Percentiles rank a stretch among this genome's conserved stretches.
These are phyloP conservation scores for Drosophila bocki DNA, from an alignment of 1,140 invertebrate species.

Conservation along the genomic window DNA sequence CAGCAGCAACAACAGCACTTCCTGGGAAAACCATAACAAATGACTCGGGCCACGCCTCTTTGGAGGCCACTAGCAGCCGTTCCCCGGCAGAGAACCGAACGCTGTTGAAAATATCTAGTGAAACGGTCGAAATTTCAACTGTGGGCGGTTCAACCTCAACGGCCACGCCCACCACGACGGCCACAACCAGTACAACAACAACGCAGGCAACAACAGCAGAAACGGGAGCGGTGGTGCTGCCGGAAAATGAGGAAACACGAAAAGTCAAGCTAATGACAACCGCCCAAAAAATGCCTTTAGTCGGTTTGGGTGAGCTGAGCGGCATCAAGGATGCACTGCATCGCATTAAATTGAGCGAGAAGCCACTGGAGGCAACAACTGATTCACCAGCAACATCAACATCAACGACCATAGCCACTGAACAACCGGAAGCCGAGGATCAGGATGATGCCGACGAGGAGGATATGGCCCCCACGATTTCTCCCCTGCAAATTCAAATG, in stretches of 20 bases:
- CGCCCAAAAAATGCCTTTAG: conserved; percentile 33
- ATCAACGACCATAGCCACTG: conserved; percentile 6
- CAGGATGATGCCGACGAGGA: conserved; percentile 13
- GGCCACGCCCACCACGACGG: conserved; percentile 74
- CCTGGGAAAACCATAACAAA: conserved; percentile 54
- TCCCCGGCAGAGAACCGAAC: conserved; percentile 38
- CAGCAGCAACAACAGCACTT: conserved; percentile 2
- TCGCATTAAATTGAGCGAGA: conserved; percentile 61
- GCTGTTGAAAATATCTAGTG: conserved; percentile 24
- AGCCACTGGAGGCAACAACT: conserved; percentile 9
- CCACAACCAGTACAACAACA: conserved; percentile 69
- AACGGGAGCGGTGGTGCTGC: not conserved
- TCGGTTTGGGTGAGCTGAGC: conserved; percentile 33
- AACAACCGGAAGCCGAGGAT: conserved; percentile 17
- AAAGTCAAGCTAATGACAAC: conserved; percentile 56
- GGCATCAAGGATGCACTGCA: conserved; percentile 60
- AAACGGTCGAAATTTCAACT: conserved; percentile 24
- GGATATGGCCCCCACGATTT: conserved; percentile 10
- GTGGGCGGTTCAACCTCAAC: conserved; percentile 63
- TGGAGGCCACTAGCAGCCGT: conserved; percentile 25
- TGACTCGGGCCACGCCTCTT: conserved; percentile 58
- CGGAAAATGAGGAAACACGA: conserved; percentile 17
- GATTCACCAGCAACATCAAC: not conserved
- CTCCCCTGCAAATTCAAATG: conserved; percentile 67
- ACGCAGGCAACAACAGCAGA: conserved; percentile 40